Base-by-base conservation (phyloP, 2,113 vertebrate species). In the Neolamprologus cancellatus region DNA sequence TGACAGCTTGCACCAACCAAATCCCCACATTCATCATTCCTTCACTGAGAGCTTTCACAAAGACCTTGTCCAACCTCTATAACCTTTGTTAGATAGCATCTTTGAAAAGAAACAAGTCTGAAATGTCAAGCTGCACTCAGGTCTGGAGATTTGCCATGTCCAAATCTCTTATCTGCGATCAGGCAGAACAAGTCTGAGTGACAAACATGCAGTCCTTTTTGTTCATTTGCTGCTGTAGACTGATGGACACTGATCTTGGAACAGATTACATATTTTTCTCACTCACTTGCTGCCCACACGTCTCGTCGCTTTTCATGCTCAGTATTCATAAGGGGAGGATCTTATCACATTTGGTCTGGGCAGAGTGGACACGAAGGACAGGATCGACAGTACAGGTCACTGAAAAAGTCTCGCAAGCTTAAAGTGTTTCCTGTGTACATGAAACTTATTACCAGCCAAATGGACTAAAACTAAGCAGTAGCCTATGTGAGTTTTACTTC, bases 51-150 rank as follows among this genome's bases (percentile, higher is more conserved):
- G 23, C 10, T 39, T 79, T 85, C 57, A 61, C 82, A 87, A 87
- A 88, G 83, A 84, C 64, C 8, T 53, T 1, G 5, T 39, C 52
- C 17, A 30, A 69, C 66, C 54, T 87, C 30, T 4, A 8, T 39
- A 36, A 78, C 64, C 81, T 89, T 48, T 36, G 41, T 23, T 11
- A 6, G 59, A 23, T 25, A 28, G 3, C 54, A 78, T 71, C 78
- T 69, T 41, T 15, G 18, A 66, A 66, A 78, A 74, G 82, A 91
- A 78, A 80, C 4, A 14, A 74, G 80, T 41, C 78, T 84, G 32
- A 94, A 93, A 95, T 93, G 93, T 91, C 92, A 90, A 10, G 74
- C 39, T 28, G 59, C 85, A 14, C 85, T 50, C 76, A 89, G 76
- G 85, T 87, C 79, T 55, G 81, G 5, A 23, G 14, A 78, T 82